These are phyloP conservation scores for Pararge aegeria DNA, from an alignment of 1,140 invertebrate genomes.

Conservation along the genomic window DNA sequence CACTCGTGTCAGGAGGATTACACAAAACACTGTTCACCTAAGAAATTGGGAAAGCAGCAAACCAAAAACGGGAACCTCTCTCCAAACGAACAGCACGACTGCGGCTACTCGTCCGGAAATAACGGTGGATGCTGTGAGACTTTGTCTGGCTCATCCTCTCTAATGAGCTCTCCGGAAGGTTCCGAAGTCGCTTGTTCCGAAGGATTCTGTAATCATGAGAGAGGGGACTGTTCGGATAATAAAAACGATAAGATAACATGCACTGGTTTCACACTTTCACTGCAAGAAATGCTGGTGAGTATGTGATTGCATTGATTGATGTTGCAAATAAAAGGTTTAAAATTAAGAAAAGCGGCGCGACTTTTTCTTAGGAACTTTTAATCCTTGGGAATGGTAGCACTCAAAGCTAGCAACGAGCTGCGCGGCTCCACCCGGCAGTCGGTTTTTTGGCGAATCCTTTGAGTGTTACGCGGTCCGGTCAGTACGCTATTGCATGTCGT, in stretches of 20 bases:
- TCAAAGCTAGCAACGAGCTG: too few species aligned
- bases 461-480: too few species aligned
- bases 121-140: slow-evolving; percentile 85
- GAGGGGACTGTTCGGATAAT: slow-evolving; percentile 78
- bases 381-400: too few species aligned
- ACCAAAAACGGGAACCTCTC: slow-evolving; percentile 78
- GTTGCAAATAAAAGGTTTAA: too few species aligned
- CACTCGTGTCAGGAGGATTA: slow-evolving; percentile 63
- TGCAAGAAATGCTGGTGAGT: slow-evolving; percentile 86
- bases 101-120: slow-evolving; percentile 89
- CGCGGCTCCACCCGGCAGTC: too few species aligned
- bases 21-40: slow-evolving; percentile 49
- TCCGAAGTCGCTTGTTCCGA: slow-evolving; percentile 92
- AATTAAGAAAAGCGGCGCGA: too few species aligned
- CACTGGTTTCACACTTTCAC: slow-evolving; percentile 78
- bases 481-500: too few species aligned
- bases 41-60: slow-evolving; percentile 53
- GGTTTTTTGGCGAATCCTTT: too few species aligned
- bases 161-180: slow-evolving; percentile 89
- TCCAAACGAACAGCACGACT: slow-evolving; percentile 88
- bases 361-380: too few species aligned
- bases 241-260: slow-evolving; percentile 66
- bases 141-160: slow-evolving; percentile 83
- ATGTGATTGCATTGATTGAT: too few species aligned
- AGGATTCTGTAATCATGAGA: slow-evolving; percentile 88